A percentile compares a stretch with the other conserved stretches of the same genome.
phyloP scores from a whole-genome alignment of 92 coral and sea anemone species.

The Heteractis magnifica region DNA sequence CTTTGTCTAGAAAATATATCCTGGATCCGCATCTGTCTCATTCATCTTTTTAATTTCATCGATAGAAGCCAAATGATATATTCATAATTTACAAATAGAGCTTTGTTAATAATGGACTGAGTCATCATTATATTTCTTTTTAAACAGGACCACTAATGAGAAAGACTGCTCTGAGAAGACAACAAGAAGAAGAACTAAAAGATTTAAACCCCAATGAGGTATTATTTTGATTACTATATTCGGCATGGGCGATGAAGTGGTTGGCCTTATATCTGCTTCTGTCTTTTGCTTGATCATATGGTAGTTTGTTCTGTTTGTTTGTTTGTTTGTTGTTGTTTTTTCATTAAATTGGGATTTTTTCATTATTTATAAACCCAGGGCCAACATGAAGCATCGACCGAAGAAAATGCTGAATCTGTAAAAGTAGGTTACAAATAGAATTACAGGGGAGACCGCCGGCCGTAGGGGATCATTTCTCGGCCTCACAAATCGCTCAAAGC shows the following conservation, averaged over 20 bases:
- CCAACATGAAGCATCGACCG: not conserved
- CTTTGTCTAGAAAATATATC: too few species aligned
- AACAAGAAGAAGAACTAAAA: not conserved
- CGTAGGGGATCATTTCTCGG: not conserved
- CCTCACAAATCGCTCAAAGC: not conserved
- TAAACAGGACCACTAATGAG: not conserved
- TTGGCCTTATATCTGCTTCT: not conserved
- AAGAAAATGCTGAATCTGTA: not conserved
- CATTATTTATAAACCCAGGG: not conserved
- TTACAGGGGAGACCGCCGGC: not conserved
- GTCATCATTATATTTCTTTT: not conserved
- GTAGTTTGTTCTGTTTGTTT: too few species aligned
- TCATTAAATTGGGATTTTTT: not conserved
- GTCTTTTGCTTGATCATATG: too few species aligned
- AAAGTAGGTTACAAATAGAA: not conserved
- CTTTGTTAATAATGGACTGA: not conserved
- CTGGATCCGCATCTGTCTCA: too few species aligned
- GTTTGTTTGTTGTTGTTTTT: not conserved
- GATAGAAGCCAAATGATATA: not conserved
- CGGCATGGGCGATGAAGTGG: not conserved
- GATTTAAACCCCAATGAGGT: not conserved
- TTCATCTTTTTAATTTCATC: too few species aligned
- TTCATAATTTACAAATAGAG: not conserved
- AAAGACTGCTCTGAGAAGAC: not conserved
- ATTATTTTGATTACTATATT: not conserved